A percentile compares a stretch with the other conserved stretches of the same genome.
Conservation (phyloP, 2,113 vertebrate species). For the Sinocyclocheilus maitianheensis region DNA sequence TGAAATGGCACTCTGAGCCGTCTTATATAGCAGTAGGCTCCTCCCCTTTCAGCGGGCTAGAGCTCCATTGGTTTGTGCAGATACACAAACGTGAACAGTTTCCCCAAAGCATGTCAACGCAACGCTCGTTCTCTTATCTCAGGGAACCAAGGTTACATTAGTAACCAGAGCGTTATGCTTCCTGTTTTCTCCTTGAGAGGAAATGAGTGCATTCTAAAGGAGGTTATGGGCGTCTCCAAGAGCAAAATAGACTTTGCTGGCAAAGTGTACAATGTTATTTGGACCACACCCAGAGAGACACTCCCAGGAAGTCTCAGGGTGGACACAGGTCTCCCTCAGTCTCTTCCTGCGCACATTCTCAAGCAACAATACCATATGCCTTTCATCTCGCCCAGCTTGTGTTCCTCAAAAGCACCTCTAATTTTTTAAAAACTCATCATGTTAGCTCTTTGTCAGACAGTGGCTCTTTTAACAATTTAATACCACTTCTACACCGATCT, state of each 20-base stretch:
- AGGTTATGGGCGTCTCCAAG: slow-evolving; percentile 20
- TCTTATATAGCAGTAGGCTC: too few species aligned
- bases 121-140: too few species aligned
- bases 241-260: slow-evolving; percentile 40
- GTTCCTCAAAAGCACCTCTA: slow-evolving; percentile 16
- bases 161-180: slow-evolving; percentile 23
- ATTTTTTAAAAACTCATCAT: not conserved
- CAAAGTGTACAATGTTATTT: slow-evolving; percentile 33
- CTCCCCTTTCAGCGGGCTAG: too few species aligned
- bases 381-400: slow-evolving; percentile 15
- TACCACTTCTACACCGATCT: not conserved
- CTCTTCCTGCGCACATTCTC: slow-evolving; percentile 13
- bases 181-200: slow-evolving; percentile 49
- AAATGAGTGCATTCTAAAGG: slow-evolving; percentile 40
- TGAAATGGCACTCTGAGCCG: too few species aligned
- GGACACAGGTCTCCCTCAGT: not conserved
- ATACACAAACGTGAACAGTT: too few species aligned
- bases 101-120: too few species aligned
- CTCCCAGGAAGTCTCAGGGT: slow-evolving; percentile 41
- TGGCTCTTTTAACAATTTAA: not conserved
- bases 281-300: slow-evolving; percentile 33
- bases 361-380: not conserved
- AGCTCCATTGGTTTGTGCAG: too few species aligned
- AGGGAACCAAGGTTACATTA: too few species aligned
- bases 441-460: not conserved